Conservation (phyloP, 2,888 invertebrate species). For the Macrosoma leucophasiata region DNA sequence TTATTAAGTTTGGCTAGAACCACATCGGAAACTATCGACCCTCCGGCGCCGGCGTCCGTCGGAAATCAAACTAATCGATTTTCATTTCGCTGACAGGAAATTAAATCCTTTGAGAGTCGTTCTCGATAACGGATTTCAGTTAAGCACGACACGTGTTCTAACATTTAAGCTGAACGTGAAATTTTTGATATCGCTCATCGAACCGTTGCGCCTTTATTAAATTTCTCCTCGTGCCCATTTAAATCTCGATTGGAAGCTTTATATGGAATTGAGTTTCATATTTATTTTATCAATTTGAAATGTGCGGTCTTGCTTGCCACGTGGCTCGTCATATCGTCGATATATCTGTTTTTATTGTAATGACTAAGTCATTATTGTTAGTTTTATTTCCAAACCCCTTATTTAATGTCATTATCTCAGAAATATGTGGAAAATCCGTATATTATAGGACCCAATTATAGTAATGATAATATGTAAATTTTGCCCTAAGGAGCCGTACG, state of each 20-base stretch:
- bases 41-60: constrained; percentile 49
- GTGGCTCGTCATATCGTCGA: too few species aligned
- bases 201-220: constrained; percentile 32
- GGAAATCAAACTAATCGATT: constrained; percentile 76
- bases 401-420: too few species aligned
- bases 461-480: too few species aligned
- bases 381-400: too few species aligned
- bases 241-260: constrained; percentile 27
- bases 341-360: too few species aligned
- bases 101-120: constrained; percentile 73
- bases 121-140: constrained; percentile 66
- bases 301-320: too few species aligned
- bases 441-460: too few species aligned
- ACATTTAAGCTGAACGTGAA: constrained; percentile 31
- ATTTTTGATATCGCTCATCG: constrained; percentile 35
- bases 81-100: constrained; percentile 72
- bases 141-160: constrained; percentile 68
- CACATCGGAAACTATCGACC: constrained; percentile 66
- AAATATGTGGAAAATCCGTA: too few species aligned
- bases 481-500: too few species aligned
- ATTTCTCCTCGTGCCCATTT: constrained; percentile 30
- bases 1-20: constrained; percentile 49
- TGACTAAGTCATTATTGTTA: too few species aligned
- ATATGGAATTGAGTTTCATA: constrained; percentile 35
- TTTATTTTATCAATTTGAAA: constrained; percentile 30